These are phyloP conservation scores for Amphipyra berbera DNA, from an alignment of 2,888 invertebrate genomes.

Conservation along the genomic window DNA sequence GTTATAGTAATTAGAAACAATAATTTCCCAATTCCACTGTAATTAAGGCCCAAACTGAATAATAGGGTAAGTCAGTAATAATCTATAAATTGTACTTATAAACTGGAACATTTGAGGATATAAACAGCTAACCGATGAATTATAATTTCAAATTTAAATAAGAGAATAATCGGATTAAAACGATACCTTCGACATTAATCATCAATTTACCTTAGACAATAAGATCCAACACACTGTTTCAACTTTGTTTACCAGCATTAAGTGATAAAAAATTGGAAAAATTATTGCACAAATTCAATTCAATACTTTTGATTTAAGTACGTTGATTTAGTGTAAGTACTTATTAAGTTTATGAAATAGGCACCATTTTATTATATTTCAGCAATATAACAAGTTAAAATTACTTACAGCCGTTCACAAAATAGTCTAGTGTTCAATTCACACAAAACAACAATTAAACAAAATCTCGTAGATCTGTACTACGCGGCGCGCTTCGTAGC, in stretches of 20 bases:
- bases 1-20: no score
- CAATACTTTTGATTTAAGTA: slow-evolving; percentile 1
- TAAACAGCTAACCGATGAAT: no score
- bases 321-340: not conserved
- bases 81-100: no score
- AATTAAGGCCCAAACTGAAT: no score
- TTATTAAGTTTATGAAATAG: not conserved
- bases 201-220: slow-evolving; percentile 25
- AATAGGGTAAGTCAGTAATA: no score
- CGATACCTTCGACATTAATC: not conserved
- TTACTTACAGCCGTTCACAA: slow-evolving; percentile 34
- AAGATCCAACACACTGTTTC: slow-evolving; percentile 3
- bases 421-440: slow-evolving; percentile 20
- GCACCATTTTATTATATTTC: not conserved
- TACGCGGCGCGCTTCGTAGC: slow-evolving; percentile 72
- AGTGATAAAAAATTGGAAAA: slow-evolving; percentile 1
- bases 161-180: not conserved
- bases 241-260: slow-evolving; percentile 24
- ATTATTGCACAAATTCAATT: not conserved
- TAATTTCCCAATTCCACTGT: no score
- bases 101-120: no score
- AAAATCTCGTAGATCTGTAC: slow-evolving; percentile 63
- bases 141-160: no score
- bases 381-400: slow-evolving; percentile 1
- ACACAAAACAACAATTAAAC: slow-evolving; percentile 18